phyloP scores from a whole-genome alignment of 2,888 invertebrate species.

The Rhyacophila evoluta region DNA sequence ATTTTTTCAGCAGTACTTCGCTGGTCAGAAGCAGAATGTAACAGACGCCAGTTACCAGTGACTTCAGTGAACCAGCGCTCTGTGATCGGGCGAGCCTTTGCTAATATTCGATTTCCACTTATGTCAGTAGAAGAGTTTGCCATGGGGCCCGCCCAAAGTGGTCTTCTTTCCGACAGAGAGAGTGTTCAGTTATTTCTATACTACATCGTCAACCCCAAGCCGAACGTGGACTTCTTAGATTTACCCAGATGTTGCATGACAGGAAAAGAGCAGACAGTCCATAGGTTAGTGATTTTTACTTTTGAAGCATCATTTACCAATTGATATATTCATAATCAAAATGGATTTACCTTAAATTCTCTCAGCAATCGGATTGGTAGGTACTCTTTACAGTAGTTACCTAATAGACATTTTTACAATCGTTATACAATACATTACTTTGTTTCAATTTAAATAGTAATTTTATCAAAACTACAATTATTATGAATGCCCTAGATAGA shows the following conservation, averaged over 20 bases:
- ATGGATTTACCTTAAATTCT: too few relatives aligned
- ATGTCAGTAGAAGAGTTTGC: constrained; percentile 91
- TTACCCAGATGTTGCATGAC: constrained; percentile 82
- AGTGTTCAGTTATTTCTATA: constrained; percentile 80
- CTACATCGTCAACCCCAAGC: constrained; percentile 82
- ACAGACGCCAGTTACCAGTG: constrained; percentile 73
- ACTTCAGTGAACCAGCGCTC: constrained; percentile 77
- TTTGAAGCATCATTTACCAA: too few relatives aligned
- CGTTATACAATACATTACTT: too few relatives aligned
- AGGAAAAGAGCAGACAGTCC: constrained; percentile 81
- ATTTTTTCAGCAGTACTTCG: constrained; percentile 81
- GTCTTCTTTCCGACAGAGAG: constrained; percentile 80
- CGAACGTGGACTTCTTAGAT: constrained; percentile 77
- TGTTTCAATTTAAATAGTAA: too few relatives aligned
- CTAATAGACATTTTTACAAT: too few relatives aligned
- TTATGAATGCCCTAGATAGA: too few relatives aligned
- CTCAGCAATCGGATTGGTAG: too few relatives aligned
- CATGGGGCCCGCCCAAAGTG: constrained; percentile 80
- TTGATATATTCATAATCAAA: too few relatives aligned
- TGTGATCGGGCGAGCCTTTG: constrained; percentile 78
- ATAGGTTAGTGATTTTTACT: constrained; percentile 62
- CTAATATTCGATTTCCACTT: constrained; percentile 82
- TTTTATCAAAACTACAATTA: too few relatives aligned
- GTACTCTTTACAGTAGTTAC: too few relatives aligned
- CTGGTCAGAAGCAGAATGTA: constrained; percentile 83